Conservation (phyloP, 2,888 invertebrate genomes). For the Protodeltote pygarga region DNA sequence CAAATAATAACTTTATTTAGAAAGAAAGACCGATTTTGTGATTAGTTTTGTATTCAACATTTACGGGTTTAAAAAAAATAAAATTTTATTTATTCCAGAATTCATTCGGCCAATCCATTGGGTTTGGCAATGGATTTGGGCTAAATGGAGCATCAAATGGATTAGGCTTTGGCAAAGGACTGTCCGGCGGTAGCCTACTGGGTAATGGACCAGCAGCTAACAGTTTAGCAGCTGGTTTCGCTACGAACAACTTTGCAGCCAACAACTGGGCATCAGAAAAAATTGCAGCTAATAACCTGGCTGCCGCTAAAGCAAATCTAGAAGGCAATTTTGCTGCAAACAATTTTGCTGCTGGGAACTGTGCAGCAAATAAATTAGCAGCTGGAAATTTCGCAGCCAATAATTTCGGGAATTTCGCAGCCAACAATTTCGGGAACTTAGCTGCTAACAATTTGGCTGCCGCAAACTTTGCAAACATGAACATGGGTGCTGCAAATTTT, state of each 20-base stretch:
- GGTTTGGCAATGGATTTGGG: constrained; percentile 43
- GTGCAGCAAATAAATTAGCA: constrained; percentile 12
- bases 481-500: background rate
- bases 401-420: constrained; percentile 18
- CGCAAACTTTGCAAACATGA: constrained; percentile 15
- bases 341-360: constrained; percentile 20
- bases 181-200: constrained; percentile 1
- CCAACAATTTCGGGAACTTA: constrained; percentile 13
- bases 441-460: constrained; percentile 21
- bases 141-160: constrained; percentile 35
- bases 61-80: background rate
- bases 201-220: constrained; percentile 7
- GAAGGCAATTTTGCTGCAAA: constrained; percentile 6
- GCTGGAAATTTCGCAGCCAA: constrained; percentile 15
- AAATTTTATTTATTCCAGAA: constrained; percentile 39
- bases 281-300: constrained; percentile 11
- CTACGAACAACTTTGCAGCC: background rate
- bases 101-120: constrained; percentile 41
- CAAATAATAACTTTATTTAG: too few species aligned
- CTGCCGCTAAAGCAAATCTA: too few species aligned
- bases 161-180: constrained; percentile 23
- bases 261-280: too few species aligned
- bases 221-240: background rate
- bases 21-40: too few species aligned
- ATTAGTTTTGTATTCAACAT: too few species aligned